Base-by-base conservation (phyloP, 2,888 invertebrate genomes). In the Syrista parreyssii region DNA sequence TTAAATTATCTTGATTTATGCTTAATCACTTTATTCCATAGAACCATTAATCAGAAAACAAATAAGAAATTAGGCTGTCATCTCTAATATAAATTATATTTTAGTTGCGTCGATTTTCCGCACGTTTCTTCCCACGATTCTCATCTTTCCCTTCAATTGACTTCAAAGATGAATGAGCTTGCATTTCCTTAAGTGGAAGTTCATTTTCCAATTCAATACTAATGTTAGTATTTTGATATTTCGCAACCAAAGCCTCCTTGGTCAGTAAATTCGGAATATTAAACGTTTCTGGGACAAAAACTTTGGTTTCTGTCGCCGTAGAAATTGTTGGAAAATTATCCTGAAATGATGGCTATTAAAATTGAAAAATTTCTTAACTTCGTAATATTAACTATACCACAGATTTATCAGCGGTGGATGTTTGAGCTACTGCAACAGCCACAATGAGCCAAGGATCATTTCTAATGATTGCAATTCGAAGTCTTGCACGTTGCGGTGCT, bases 401-500 rank as follows among this genome's bases (percentile, higher is more conserved):
- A 12, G 82, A 77, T 75, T 77, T 81, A 40, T 84, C 83, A 11
- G 81, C 80, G 12, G 82, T 84, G 33, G 86, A 85, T 23, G 88
- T 89, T 36, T 89, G 87, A 68, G 86, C 87, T 31, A 82, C 82
- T 33, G 85, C 81, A 4, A 85, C 82, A 12, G 86, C 78, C 3
- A 80, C 80, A 3, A 81, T 82, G 15, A 94, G 92, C 96, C 96
- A 96, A 35, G 93, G 87, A 89, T 96, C 96, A 71, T 92, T 93
- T 81, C 94, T 93, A 83, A 96, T 95, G 82, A 94, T 94, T 3
- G 93, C 92, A 79, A 96, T 94, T 84, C 93, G 93, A 69, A 95
- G 93, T 76, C 96, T 93, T 75, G 93, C 88, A 85, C 95, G 95
- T 79, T 96, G 91, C 0, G 96, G 96, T 3, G 96, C 93, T 79